Evolutionary conservation across 2,797 vertebrate genomes (phyloP).

Genomic region (Malurus leucopterus): DNA sequence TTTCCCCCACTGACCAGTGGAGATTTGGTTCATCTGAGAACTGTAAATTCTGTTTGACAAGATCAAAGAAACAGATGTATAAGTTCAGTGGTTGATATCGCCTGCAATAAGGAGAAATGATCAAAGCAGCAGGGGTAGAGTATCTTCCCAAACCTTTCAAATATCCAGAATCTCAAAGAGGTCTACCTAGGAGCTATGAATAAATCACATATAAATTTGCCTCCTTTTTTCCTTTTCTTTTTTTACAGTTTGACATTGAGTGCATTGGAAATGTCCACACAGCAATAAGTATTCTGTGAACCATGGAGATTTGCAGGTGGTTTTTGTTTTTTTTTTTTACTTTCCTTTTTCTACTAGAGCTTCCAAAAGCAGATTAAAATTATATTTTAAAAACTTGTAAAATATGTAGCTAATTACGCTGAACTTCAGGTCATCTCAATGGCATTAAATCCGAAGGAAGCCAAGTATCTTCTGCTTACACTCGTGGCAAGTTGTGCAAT

Average conservation of each 20-base stretch:
- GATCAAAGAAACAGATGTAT: conserved; percentile 75
- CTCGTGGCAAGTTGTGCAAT: neutral
- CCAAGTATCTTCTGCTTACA: neutral
- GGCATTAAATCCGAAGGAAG: neutral
- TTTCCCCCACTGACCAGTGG: conserved; percentile 66
- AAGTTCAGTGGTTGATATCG: conserved; percentile 61
- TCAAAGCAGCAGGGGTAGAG: conserved; percentile 67
- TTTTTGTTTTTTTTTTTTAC: conserved; percentile 32
- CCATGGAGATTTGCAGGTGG: conserved; percentile 37
- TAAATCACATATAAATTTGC: conserved; percentile 71
- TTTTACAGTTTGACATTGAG: conserved; percentile 47
- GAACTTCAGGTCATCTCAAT: conserved; percentile 8
- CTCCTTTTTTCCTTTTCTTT: conserved; percentile 24
- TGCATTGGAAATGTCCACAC: conserved; percentile 62
- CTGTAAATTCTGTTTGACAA: conserved; percentile 78
- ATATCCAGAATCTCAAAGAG: conserved; percentile 69
- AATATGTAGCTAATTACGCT: neutral
- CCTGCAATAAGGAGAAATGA: conserved; percentile 64
- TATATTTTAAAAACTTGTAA: conserved; percentile 19
- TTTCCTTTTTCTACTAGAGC: conserved; percentile 32
- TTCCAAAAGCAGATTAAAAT: conserved; percentile 47
- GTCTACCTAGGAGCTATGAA: conserved; percentile 69
- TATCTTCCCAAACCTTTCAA: conserved; percentile 69
- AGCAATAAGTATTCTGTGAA: conserved; percentile 54
- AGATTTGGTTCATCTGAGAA: conserved; percentile 73